Base-by-base conservation (phyloP, 2,888 invertebrate genomes). In the Drosophila hamatofila region DNA sequence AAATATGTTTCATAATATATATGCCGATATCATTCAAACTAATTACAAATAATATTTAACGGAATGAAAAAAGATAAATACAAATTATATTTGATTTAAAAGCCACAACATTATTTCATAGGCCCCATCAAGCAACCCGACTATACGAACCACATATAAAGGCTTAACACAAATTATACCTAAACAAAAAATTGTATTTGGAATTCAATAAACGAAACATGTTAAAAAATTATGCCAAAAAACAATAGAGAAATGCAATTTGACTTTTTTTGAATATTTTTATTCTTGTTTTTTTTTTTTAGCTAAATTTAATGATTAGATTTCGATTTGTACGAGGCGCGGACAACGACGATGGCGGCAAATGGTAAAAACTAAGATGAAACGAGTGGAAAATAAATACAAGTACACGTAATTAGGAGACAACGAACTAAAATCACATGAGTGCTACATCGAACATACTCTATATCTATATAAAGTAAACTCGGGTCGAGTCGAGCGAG, bases 161-260 rank as follows among this genome's bases (percentile, higher is more conserved):
- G 69, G 67, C 60, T 78, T 67, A 74, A 74, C 44, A 81, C 44
- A 81, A 89, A 86, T 80, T 87, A 88, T 80, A 85, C 74, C 83
- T 75, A 72, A 88, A 71, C 46, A 61, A 81, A 79, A 52, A 54
- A 52, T 52, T 88, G 78, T 87, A 89, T 87, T 89, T 89, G 86
- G 76, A 89, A 89, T 82, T 89, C 88, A 89, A 87, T 80, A 85
- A 87, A 89, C 75, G 54, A 78, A 80, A 86, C 61, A 86, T 83
- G 89, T 85, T 86, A 80, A 86, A 61, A 83, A 79, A 85, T 80
- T 85, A 88, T 79, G 79, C 72, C 76, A 75, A 82, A 49, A 63
- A 42, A 52, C 14, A 16, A 56, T 8, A 9, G 41, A 49, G 35
- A 41, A 56, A 3, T 46, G 46, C 25, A 25, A 16, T 46, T 30